Base-by-base conservation (phyloP, 2,888 invertebrate genomes). In the Piscicola geometra region DNA sequence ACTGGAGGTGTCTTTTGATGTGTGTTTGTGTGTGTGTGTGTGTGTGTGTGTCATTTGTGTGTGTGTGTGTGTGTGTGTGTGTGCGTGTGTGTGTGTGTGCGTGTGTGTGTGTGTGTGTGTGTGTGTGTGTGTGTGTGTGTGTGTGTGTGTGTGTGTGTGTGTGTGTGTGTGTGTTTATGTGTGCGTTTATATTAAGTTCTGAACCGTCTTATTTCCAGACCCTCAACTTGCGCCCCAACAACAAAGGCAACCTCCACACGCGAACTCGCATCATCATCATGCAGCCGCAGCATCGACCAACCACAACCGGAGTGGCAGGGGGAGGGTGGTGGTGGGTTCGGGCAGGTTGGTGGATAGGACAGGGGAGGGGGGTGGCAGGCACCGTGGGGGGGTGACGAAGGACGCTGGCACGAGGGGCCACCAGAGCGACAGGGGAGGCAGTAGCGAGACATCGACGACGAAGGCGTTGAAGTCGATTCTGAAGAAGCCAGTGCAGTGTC, bases 391-490 rank as follows among this genome's bases (percentile, higher is more conserved):
- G 67, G 0, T 32, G 32, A 35, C 67, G 35, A n/a, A 67, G n/a
- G 36, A 28, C 9, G 25, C 30, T 32, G 52, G 30, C 30, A 32
- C 1, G 12, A 35, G 25, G 41, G 36, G 25, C 25, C n/a, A 35
- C 33, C 28, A 41, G 28, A 41, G 28, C 12, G 35, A 21, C 30
- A 47, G 50, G 9, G 21, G 21, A 15, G 50, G 50, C 21, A 15
- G 9, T 21, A 47, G 21, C 21, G 50, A 47, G 21, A n/a, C n/a
- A n/a, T n/a, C n/a, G n/a, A n/a, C n/a, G n/a, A 56, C 36, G 18
- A 72, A 73, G 52, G 52, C 64, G 3, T n/a, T 73, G 32, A 73
- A 73, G 33, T 73, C 73, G 18, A 73, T 73, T 3, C 32, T 73
- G 2, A 73, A 73, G 64, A 73, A 60, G 64, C 73, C 60, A 18